Evolutionary conservation across 23 tunicate genomes (phyloP), one percentile per base, ranked within the genome.

Genomic region (Trididemnum nubilum): DNA sequence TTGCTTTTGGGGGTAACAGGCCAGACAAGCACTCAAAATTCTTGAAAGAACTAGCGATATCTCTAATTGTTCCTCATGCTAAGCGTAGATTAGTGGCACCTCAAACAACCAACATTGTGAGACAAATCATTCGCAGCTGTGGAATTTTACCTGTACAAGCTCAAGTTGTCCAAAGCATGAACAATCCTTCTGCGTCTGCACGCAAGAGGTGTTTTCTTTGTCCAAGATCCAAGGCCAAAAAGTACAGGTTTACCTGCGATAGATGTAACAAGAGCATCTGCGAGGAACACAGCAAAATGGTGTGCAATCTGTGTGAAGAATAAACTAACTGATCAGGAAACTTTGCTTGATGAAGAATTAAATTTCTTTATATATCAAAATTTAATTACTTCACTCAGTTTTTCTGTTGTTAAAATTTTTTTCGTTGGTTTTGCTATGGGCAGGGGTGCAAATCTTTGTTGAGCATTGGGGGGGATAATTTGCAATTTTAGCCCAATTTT

Each of bases 221-320:
- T 73, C 79, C 59, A 26, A 73, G 58, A 73, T 73, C 59, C 27
- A 73, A 73, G 79, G 79, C 37, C 59, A 40, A 73, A 73, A 73
- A 73, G 59, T 73, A 49, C 79, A 40, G 79, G n/a, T 26, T 73
- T 28, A n/a, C 79, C 79, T 73, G 79, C 79, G 39, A 59, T 40
- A 73, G 59, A 40, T 73, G 79, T 73, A 73, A 73, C 79, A 44
- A 9, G 54, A 36, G 2, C 79, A 39, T 21, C 31, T 73, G 58
- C 60, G 61, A 73, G 39, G 61, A 73, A 73, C 59, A 73, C 79
- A 73, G 79, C 79, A 73, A 73, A 59, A 73, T 73, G 79, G 37
- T 73, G 59, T 73, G 58, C 39, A 49, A 73, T 73, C 79, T 36
- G 59, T 73, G 79, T 49, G 35, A 73, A 33, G 28, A 73, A 18